Evolutionary conservation across 1,140 invertebrate species (phyloP).

Genomic region (Philaenus spumarius): DNA sequence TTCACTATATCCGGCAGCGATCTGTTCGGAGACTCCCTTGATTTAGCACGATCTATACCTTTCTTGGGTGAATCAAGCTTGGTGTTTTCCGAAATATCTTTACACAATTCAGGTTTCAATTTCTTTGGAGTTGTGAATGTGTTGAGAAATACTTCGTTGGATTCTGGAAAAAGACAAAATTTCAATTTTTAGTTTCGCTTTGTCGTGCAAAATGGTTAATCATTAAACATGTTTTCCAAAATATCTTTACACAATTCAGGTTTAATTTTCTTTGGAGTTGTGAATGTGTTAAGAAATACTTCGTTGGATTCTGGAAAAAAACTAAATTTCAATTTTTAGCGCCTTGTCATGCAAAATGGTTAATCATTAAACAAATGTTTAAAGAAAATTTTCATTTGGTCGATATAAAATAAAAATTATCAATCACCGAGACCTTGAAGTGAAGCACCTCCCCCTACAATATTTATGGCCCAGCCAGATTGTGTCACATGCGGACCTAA

Average conservation of each 20-base stretch:
- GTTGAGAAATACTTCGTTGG: constrained; percentile 21
- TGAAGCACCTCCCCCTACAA: too few relatives aligned
- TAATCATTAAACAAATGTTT: too few relatives aligned
- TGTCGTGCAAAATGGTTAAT: too few relatives aligned
- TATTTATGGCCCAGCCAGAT: too few relatives aligned
- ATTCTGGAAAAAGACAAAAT: constrained; percentile 15
- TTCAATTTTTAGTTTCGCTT: constrained; percentile 2
- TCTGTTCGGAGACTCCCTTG: constrained; percentile 43
- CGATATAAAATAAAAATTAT: too few relatives aligned
- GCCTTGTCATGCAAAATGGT: too few relatives aligned
- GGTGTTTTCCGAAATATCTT: neutral
- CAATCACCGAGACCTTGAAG: too few relatives aligned
- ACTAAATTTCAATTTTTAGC: neutral
- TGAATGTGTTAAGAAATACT: constrained; percentile 19
- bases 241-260: constrained; percentile 2
- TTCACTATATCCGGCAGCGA: constrained; percentile 40
- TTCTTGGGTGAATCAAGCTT: constrained; percentile 7
- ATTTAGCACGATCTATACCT: constrained; percentile 46
- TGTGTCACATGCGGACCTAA: too few relatives aligned
- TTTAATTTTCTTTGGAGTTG: neutral
- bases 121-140: constrained; percentile 10
- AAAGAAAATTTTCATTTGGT: too few relatives aligned
- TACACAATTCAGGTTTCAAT: neutral
- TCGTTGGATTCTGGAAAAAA: constrained; percentile 23
- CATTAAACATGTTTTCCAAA: constrained; percentile 4